Evolutionary conservation across 2,888 invertebrate species (phyloP).

Genomic region (Scelioninae gen. 2): DNA sequence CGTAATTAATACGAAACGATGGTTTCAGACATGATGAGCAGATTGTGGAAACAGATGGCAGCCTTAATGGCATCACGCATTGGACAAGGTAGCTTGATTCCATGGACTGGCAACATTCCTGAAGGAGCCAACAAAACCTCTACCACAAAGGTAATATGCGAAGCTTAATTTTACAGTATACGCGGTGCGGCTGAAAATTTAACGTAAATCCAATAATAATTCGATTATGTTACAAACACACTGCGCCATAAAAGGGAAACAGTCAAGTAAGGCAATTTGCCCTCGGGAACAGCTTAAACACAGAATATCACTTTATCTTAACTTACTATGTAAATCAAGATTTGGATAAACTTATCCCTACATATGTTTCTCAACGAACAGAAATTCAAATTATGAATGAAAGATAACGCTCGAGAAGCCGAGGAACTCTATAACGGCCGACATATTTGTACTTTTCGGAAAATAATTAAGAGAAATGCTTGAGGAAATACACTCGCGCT

Average conservation of each 20-base stretch:
- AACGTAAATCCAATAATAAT: constrained; percentile 53
- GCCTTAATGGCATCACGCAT: constrained; percentile 58
- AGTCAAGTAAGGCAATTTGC: constrained; percentile 51
- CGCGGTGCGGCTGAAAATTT: constrained; percentile 42
- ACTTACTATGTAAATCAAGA: constrained; percentile 53
- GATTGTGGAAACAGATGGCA: constrained; percentile 64
- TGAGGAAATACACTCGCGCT: neutral
- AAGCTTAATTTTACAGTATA: constrained; percentile 52
- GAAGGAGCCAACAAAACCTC: constrained; percentile 72
- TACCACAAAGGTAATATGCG: constrained; percentile 69
- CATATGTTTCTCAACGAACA: constrained; percentile 44
- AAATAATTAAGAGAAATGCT: constrained; percentile 11
- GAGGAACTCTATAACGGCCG: constrained; percentile 10
- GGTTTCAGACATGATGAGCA: constrained; percentile 66
- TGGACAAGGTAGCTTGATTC: constrained; percentile 54
- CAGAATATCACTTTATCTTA: constrained; percentile 42
- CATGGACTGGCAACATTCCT: constrained; percentile 66
- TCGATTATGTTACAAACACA: constrained; percentile 51
- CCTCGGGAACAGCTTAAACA: constrained; percentile 38
- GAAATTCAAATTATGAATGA: constrained; percentile 54
- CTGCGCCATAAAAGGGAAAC: constrained; percentile 47
- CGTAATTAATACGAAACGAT: constrained; percentile 15
- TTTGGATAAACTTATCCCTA: constrained; percentile 53
- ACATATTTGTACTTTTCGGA: constrained; percentile 25
- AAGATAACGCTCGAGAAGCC: constrained; percentile 40